These are phyloP conservation scores for Drosophila rubida DNA, from an alignment of 2,888 invertebrate genomes.

Conservation along the genomic window DNA sequence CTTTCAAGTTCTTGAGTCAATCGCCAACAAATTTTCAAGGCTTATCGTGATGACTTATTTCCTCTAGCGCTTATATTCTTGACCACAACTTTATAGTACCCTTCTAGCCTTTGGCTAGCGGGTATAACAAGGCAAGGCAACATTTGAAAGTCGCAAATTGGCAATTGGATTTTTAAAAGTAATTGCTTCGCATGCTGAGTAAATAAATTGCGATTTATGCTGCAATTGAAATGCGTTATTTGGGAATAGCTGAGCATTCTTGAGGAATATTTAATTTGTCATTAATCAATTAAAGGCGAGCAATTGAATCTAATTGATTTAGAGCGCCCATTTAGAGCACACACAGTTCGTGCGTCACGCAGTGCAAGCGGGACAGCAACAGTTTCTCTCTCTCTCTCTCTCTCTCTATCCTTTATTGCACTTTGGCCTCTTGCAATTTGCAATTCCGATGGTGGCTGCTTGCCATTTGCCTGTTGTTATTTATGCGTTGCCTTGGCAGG, in stretches of 20 bases:
- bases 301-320: constrained; percentile 1
- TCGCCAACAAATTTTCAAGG: too few relatives aligned
- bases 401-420: constrained; percentile 31
- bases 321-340: background rate
- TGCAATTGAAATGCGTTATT: background rate
- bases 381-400: too few relatives aligned
- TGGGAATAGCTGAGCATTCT: background rate
- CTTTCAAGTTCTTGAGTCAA: too few relatives aligned
- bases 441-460: constrained; percentile 48
- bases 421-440: constrained; percentile 42
- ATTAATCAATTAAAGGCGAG: background rate
- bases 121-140: too few relatives aligned
- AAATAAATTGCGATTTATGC: background rate
- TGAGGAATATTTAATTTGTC: background rate
- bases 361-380: background rate
- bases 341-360: constrained; percentile 6
- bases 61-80: too few relatives aligned
- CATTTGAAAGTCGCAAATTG: background rate
- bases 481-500: constrained; percentile 54
- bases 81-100: too few relatives aligned
- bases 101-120: too few relatives aligned
- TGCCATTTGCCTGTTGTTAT: constrained; percentile 54
- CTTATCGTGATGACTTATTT: too few relatives aligned
- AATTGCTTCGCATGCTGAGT: background rate
- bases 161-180: background rate